These are phyloP conservation scores for Gisinianus flammeolus DNA, from an alignment of 2,888 invertebrate genomes.

Conservation along the genomic window DNA sequence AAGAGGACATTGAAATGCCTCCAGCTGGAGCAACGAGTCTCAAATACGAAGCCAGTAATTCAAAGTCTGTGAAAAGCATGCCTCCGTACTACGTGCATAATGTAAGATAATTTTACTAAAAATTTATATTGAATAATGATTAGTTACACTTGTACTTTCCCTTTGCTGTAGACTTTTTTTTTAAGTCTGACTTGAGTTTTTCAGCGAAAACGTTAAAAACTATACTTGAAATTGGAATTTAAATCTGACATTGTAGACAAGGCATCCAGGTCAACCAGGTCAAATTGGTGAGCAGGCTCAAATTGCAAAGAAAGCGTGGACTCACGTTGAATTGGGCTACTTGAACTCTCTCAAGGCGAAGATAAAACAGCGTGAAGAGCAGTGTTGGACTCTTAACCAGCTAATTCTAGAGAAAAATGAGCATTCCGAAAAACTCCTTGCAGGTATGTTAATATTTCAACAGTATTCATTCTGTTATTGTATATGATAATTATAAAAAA, in stretches of 20 bases:
- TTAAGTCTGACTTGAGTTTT: neutral
- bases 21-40: neutral
- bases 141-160: neutral
- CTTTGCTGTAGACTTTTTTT: neutral
- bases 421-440: conserved; percentile 35
- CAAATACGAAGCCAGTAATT: conserved; percentile 1
- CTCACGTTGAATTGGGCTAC: conserved; percentile 36
- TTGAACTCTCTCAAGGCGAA: conserved; percentile 35
- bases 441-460: conserved; percentile 27
- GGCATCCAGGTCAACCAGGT: neutral
- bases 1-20: neutral
- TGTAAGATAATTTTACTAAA: no score
- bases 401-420: conserved; percentile 31
- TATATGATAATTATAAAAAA: no score
- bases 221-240: neutral
- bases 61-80: neutral
- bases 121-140: no score
- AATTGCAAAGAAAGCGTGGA: conserved; percentile 17
- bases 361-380: conserved; percentile 36
- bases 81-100: neutral
- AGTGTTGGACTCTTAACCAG: conserved; percentile 36
- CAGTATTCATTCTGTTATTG: no score
- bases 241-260: neutral
- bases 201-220: no score
- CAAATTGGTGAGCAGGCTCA: neutral